phyloP scores from a whole-genome alignment of 2,888 invertebrate species.

The Clusia tigrina region DNA sequence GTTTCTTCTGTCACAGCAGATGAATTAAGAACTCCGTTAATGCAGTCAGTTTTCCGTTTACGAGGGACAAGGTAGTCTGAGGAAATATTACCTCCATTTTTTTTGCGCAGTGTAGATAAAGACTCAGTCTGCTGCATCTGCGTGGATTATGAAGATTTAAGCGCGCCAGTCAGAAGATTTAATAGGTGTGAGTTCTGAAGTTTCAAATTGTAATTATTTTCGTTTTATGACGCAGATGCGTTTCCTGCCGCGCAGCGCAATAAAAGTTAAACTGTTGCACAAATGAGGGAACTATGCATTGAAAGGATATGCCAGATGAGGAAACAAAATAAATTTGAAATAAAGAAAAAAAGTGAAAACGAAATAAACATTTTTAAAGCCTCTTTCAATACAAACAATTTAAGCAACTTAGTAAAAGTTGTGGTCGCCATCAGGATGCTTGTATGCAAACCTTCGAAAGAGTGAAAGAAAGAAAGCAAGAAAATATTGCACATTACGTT shows the following conservation, averaged over 20 bases:
- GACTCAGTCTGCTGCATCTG: too few species aligned
- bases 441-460: not conserved
- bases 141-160: slow-evolving; percentile 31
- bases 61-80: too few species aligned
- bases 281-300: slow-evolving; percentile 40
- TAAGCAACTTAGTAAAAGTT: too few species aligned
- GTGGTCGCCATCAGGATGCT: too few species aligned
- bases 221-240: slow-evolving; percentile 35
- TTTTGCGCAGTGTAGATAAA: too few species aligned
- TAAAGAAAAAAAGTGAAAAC: too few species aligned
- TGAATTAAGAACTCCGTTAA: too few species aligned
- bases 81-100: too few species aligned
- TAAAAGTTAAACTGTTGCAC: slow-evolving; percentile 53
- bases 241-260: slow-evolving; percentile 19
- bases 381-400: too few species aligned
- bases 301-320: not conserved
- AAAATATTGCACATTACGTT: slow-evolving; percentile 34
- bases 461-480: not conserved
- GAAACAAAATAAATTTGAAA: too few species aligned
- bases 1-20: not conserved
- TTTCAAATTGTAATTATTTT: slow-evolving; percentile 41
- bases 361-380: too few species aligned
- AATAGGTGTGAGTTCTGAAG: slow-evolving; percentile 46
- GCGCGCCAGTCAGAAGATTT: slow-evolving; percentile 33
- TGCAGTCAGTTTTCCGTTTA: too few species aligned